Evolutionary conservation across 2,888 invertebrate species (phyloP), one percentile per base, ranked within the genome.

Genomic region (Acrocyrtus sp.): DNA sequence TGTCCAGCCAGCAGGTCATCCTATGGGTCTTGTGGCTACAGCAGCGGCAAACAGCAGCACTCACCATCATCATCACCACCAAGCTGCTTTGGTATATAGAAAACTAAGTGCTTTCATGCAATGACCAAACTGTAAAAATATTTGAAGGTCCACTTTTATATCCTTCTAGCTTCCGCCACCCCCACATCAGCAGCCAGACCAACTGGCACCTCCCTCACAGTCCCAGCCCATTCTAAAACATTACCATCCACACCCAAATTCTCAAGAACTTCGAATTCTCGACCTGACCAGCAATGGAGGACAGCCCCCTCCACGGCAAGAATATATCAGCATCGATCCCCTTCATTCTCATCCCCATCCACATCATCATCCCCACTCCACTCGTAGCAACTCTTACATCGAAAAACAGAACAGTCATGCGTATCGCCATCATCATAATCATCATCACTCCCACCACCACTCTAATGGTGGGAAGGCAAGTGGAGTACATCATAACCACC

Each of bases 271-370:
- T 19, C 53, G 53, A 1, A 15, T 53, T 3, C 12, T 53, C 17
- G 53, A 53, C 29, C 27, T 48, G 21, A 8, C 48, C 8, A 48
- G 17, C 29, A 1, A n/a, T n/a, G 53, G 29, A 24, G 24, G 8
- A 12, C 45, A 45, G 24, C 19, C 8, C 12, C 29, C 3, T 53
- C 12, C 53, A 19, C 6, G 45, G 45, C 4, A 27, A 53, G 53
- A 53, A 19, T 53, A 53, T 19, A 53, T 53, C n/a, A n/a, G n/a
- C n/a, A 45, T 48, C 19, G 61, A 50, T 10, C 58, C 45, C n/a
- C 58, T 26, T 22, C 56, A 48, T 41, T 56, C 65, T 41, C 65
- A 56, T 10, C 61, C 61, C 54, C 61, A 48, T 26, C 67, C 57
- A 19, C 72, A 66, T 17, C 60, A 50, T n/a, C 2, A 45, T 47